Percentiles rank a stretch among this genome's conserved stretches.
These are phyloP conservation scores for Drosophila phalerata DNA, from an alignment of 2,888 invertebrate genomes.

Conservation along the genomic window DNA sequence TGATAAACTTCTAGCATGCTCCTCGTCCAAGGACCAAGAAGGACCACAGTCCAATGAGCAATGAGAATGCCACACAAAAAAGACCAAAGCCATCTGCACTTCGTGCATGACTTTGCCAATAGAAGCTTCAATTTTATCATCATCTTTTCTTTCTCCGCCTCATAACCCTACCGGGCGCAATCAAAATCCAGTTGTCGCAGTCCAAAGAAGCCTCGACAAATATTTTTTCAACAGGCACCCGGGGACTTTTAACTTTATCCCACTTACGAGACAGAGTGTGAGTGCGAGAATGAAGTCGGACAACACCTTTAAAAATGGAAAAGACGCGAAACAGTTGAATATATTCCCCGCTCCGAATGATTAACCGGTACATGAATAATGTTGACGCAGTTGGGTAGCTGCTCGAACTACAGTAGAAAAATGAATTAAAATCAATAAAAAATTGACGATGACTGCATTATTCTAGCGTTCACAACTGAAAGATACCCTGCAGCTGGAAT, in stretches of 20 bases:
- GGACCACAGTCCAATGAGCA: slow-evolving; percentile 25
- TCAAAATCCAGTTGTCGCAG: slow-evolving; percentile 56
- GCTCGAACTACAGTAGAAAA: slow-evolving; percentile 44
- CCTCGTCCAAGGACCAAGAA: slow-evolving; percentile 47
- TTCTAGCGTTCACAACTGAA: not conserved
- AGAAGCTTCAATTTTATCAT: slow-evolving; percentile 51
- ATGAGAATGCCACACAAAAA: slow-evolving; percentile 23
- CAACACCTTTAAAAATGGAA: slow-evolving; percentile 61
- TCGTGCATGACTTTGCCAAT: slow-evolving; percentile 45
- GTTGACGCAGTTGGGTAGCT: slow-evolving; percentile 54
- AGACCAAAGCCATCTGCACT: slow-evolving; percentile 53
- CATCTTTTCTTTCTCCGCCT: slow-evolving; percentile 11
- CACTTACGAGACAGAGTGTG: slow-evolving; percentile 29
- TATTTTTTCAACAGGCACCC: slow-evolving; percentile 48
- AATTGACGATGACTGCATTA: slow-evolving; percentile 8
- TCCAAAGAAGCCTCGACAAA: slow-evolving; percentile 42
- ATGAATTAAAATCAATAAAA: slow-evolving; percentile 71
- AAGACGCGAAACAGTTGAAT: slow-evolving; percentile 41
- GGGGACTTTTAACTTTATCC: slow-evolving; percentile 51
- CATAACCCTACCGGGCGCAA: slow-evolving; percentile 24
- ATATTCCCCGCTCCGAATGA: slow-evolving; percentile 45
- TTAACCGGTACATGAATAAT: slow-evolving; percentile 57
- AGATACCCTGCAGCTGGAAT: slow-evolving; percentile 1
- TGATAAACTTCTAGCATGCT: slow-evolving; percentile 69
- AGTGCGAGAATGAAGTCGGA: slow-evolving; percentile 6